Base-by-base conservation (phyloP, 1,140 invertebrate genomes). In the Brachionus calyciflorus region DNA sequence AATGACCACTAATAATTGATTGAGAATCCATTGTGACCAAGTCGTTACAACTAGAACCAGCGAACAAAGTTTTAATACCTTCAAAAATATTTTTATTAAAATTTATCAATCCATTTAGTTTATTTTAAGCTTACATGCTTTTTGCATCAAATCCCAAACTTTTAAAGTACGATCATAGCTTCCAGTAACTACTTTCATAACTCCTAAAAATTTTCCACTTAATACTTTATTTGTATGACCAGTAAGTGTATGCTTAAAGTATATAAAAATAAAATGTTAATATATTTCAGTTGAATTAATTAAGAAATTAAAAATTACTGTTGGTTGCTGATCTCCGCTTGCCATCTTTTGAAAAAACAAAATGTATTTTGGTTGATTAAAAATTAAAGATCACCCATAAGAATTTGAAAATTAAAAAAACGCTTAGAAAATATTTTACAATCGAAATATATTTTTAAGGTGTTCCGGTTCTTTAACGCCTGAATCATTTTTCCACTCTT, bases 11-110 rank as follows among this genome's bases (percentile, higher is more conserved):
- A 78, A 98, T 94, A 24, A 91, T 92, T 12, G 91, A 91, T 2
- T 92, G 93, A 1, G 91, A 89, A 81, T 94, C 91, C 21, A 89
- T 90, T 65, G 91, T 93, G 33, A 96, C 93, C 21, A 98, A 86
- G 86, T 98, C 96, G 84, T 96, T 94, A 84, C 95, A 97, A 81
- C 91, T 93, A 7, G 94, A 97, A 19, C 93, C 94, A 76, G 94
- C 93, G 83, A 98, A 98, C 86, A 97, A 95, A 1, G 96, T 98
- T 84, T 93, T 91, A 78, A 92, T 90, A 86, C 93, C 92, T 93
- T 85, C 17, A 78, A 79, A 78, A 49, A 77, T 30, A 78, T 44
- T 24, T 44, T 21, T n/a, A 6, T 46, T 10, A 10, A 77, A 41
- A n/a, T 44, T 21, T 46, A 37, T 40, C 17, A 37, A 75, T 73